Conservation (phyloP, 92 coral and sea anemone species). For the Montipora capitata region DNA sequence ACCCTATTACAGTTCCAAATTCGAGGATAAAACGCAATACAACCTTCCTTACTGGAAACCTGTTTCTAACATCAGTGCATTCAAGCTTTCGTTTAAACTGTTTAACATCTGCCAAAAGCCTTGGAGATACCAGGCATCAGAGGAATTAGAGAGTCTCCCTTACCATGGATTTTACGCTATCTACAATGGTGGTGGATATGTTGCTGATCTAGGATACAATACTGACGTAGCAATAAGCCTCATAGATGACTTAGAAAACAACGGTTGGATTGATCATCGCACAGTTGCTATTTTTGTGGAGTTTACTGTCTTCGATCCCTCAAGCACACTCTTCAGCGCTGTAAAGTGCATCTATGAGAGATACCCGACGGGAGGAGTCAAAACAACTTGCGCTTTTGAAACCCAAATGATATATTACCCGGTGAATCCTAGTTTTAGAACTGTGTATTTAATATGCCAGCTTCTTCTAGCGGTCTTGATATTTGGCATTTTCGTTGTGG, state of each 20-base stretch:
- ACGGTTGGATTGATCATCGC: conserved; percentile 79
- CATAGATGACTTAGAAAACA: conserved; percentile 65
- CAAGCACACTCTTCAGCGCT: conserved; percentile 81
- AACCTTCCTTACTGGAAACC: conserved; percentile 89
- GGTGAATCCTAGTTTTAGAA: conserved; percentile 58
- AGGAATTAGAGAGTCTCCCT: conserved; percentile 37
- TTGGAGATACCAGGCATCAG: conserved; percentile 79
- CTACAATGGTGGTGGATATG: conserved; percentile 79
- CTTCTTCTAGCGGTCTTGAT: conserved; percentile 72
- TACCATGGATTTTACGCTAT: conserved; percentile 39
- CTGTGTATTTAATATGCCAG: conserved; percentile 68
- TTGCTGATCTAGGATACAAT: conserved; percentile 89
- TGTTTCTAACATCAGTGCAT: conserved; percentile 62
- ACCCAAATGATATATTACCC: conserved; percentile 83
- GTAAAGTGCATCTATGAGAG: conserved; percentile 78
- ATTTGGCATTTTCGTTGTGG: conserved; percentile 64
- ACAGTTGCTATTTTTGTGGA: conserved; percentile 86
- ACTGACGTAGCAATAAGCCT: conserved; percentile 68
- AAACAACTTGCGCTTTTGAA: conserved; percentile 42
- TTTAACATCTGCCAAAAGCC: conserved; percentile 75
- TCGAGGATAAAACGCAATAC: conserved; percentile 81
- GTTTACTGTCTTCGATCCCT: conserved; percentile 86
- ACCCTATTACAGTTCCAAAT: conserved; percentile 56
- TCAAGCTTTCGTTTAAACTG: conserved; percentile 58
- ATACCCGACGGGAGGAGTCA: conserved; percentile 78